Evolutionary conservation across 2,797 vertebrate species (phyloP).

Genomic region (Crenuchus spilurus): DNA sequence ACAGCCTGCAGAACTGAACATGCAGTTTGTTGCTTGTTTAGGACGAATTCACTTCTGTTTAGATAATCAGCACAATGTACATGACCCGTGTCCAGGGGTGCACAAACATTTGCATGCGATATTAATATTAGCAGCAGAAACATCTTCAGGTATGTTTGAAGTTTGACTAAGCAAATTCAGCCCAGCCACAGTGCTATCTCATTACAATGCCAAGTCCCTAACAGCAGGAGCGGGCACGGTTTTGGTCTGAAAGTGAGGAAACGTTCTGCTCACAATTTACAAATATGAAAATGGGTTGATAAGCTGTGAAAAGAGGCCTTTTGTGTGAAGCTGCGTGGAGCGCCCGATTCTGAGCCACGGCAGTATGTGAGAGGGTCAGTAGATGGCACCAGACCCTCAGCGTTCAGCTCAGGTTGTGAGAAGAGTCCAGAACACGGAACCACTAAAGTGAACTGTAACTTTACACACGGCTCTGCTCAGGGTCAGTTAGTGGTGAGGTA

Average conservation of each 20-base stretch:
- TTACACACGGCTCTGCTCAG: neutral
- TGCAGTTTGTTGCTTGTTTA: no score
- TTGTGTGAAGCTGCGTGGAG: neutral
- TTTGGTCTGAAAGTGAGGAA: slow-evolving; percentile 20
- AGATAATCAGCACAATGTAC: no score
- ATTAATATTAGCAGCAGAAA: neutral
- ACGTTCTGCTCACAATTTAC: neutral
- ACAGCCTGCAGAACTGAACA: no score
- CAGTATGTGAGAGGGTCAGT: neutral
- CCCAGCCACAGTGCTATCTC: neutral
- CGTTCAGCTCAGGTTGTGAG: neutral
- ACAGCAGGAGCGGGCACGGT: neutral
- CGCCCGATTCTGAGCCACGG: neutral
- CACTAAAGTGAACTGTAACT: slow-evolving; percentile 1
- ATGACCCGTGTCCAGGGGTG: no score
- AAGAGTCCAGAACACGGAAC: neutral
- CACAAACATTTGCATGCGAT: slow-evolving; percentile 2
- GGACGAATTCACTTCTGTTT: no score
- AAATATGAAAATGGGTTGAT: slow-evolving; percentile 17
- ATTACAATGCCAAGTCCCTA: slow-evolving; percentile 15
- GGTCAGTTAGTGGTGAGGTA: neutral
- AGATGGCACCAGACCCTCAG: slow-evolving; percentile 16
- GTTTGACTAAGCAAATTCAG: slow-evolving; percentile 37
- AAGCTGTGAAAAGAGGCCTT: neutral
- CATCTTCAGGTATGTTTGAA: slow-evolving; percentile 15